Evolutionary conservation across 2,113 vertebrate genomes (phyloP).

Genomic region (Alethe castanea): DNA sequence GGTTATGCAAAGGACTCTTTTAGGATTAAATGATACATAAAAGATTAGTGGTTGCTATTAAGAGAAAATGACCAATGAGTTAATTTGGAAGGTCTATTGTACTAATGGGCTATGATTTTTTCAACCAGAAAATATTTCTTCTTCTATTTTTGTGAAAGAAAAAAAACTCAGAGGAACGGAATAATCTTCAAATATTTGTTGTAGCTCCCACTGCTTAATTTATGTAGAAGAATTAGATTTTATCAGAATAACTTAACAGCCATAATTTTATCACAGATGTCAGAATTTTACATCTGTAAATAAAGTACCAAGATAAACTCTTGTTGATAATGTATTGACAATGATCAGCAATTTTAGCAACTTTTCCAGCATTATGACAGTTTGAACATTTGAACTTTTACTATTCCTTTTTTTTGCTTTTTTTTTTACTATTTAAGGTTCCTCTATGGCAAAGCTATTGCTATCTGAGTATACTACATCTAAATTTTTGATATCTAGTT

Average conservation of each 20-base stretch:
- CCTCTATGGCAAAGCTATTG: background rate
- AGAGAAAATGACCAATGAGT: background rate
- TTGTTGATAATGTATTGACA: background rate
- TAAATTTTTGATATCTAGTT: background rate
- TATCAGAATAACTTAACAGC: background rate
- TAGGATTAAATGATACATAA: background rate
- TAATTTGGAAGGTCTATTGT: background rate
- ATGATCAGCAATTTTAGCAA: background rate
- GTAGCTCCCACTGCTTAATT: background rate
- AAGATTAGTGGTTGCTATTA: background rate
- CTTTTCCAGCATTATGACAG: background rate
- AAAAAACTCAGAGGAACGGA: background rate
- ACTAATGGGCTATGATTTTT: background rate
- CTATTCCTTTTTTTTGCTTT: background rate
- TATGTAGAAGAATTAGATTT: background rate
- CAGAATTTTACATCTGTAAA: background rate
- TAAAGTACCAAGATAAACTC: background rate
- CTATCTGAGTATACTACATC: background rate
- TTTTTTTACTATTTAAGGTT: background rate
- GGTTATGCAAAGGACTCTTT: background rate
- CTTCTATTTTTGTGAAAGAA: background rate
- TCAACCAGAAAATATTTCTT: background rate
- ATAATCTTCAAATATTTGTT: background rate
- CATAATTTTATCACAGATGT: background rate
- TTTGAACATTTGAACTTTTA: background rate